Conservation (phyloP, 1,140 invertebrate genomes). For the Euborellia annulipes region DNA sequence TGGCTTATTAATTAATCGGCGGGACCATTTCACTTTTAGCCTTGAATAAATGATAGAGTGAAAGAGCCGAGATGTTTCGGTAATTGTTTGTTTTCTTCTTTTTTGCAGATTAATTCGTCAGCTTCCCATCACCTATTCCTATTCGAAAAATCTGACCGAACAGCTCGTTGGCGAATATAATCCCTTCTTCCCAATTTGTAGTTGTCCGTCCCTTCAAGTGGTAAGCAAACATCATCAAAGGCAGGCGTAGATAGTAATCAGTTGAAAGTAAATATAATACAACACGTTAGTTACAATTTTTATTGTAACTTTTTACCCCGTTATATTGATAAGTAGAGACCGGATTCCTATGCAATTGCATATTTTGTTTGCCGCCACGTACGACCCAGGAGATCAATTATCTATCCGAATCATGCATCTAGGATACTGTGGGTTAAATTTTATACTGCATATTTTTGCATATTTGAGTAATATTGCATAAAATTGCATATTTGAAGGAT, state of each 20-base stretch:
- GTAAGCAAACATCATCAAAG: constrained; percentile 14
- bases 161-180: constrained; percentile 27
- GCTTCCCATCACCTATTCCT: constrained; percentile 37
- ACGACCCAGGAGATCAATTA: too few relatives aligned
- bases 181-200: constrained; percentile 34
- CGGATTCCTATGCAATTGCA: too few relatives aligned
- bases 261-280: constrained; percentile 2
- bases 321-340: neutral
- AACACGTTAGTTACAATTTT: constrained; percentile 1
- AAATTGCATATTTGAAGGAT: too few relatives aligned
- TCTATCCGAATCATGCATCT: too few relatives aligned
- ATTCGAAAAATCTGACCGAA: constrained; percentile 36
- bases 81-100: constrained; percentile 2
- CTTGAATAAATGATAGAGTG: constrained; percentile 22
- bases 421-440: too few relatives aligned
- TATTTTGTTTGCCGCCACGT: too few relatives aligned
- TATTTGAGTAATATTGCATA: too few relatives aligned
- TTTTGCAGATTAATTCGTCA: constrained; percentile 28
- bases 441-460: too few relatives aligned
- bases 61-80: neutral
- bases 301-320: neutral
- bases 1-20: neutral
- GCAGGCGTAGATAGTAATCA: neutral
- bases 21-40: neutral
- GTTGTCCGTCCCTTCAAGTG: constrained; percentile 51